These are phyloP conservation scores for Glaucopsyche alexis DNA, from an alignment of 2,888 invertebrate genomes.

Conservation along the genomic window DNA sequence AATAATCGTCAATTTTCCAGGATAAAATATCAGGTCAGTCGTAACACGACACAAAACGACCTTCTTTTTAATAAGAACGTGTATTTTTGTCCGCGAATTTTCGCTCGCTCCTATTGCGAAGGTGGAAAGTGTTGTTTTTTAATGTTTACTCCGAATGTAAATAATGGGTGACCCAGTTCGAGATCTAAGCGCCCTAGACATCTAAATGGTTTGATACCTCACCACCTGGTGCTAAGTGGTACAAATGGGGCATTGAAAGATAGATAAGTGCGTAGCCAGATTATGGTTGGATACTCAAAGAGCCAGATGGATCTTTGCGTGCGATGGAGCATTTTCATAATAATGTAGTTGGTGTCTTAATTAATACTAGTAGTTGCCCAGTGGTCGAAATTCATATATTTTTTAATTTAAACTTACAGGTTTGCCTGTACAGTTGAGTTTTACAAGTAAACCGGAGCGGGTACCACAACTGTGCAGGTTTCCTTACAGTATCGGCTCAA, in stretches of 20 bases:
- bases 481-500: too few species aligned
- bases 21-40: slow-evolving; percentile 21
- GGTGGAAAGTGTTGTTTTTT: neutral
- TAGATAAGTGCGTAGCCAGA: neutral
- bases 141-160: neutral
- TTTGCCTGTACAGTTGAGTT: too few species aligned
- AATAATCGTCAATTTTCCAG: slow-evolving; percentile 16
- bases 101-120: neutral
- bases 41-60: slow-evolving; percentile 4
- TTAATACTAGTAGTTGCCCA: too few species aligned
- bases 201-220: neutral
- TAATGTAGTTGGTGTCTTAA: too few species aligned
- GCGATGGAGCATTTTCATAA: neutral
- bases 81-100: slow-evolving; percentile 17
- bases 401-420: too few species aligned
- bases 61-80: slow-evolving; percentile 23
- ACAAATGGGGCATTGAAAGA: neutral
- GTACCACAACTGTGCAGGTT: too few species aligned
- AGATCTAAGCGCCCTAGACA: slow-evolving; percentile 17
- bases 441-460: too few species aligned
- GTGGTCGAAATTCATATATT: too few species aligned
- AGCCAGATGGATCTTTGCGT: neutral
- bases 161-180: neutral
- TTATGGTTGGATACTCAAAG: too few species aligned
- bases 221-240: slow-evolving; percentile 15